Conservation (phyloP, 2,888 invertebrate species). For the Plebejus anna region DNA sequence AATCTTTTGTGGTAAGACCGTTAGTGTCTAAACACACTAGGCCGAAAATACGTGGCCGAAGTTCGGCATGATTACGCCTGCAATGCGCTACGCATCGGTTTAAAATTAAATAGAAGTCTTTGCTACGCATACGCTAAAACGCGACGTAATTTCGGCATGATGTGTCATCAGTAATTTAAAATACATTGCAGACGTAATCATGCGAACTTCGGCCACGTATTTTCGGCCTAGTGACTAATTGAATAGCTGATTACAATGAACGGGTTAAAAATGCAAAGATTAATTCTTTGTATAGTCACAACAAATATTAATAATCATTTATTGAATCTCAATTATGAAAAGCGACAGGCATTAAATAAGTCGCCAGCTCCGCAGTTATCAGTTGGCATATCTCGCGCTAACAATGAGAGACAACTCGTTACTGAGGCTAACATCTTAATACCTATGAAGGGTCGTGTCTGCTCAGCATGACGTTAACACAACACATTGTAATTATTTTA, state of each 20-base stretch:
- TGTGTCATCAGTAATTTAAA: no score
- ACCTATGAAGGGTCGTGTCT: slow-evolving; percentile 66
- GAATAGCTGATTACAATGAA: neutral
- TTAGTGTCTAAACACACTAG: no score
- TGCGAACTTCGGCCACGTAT: no score
- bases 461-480: slow-evolving; percentile 68
- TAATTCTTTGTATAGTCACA: slow-evolving; percentile 30
- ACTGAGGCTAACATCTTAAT: slow-evolving; percentile 69
- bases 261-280: neutral
- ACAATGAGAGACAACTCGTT: slow-evolving; percentile 63
- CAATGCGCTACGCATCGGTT: no score
- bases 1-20: no score
- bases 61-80: no score
- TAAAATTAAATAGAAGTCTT: no score
- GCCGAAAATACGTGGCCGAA: no score
- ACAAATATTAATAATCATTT: slow-evolving; percentile 33
- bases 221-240: neutral
- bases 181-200: no score
- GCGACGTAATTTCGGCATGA: no score
- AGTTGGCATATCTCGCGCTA: slow-evolving; percentile 59
- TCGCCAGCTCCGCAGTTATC: slow-evolving; percentile 66
- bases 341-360: slow-evolving; percentile 75
- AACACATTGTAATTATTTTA: slow-evolving; percentile 69
- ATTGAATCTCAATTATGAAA: slow-evolving; percentile 47
- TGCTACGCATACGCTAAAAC: no score